Evolutionary conservation across 1,140 invertebrate genomes (phyloP).

Genomic region (Triops cancriformis): DNA sequence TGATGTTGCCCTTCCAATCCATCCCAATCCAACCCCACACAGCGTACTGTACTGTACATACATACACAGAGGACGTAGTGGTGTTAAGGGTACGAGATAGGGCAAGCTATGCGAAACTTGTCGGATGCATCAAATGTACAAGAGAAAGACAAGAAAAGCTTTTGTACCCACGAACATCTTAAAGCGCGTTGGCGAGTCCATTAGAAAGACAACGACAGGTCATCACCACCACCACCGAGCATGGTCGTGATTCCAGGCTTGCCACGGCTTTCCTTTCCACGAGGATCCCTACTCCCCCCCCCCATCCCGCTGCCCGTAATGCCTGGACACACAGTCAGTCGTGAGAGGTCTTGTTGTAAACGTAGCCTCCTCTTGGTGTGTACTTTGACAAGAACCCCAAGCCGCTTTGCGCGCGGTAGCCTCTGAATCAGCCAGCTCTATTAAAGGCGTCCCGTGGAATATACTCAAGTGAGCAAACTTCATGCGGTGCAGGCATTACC

Average conservation of each 20-base stretch:
- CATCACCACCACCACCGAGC: background rate
- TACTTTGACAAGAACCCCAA: conserved; percentile 3
- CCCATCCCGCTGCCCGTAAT: too few relatives aligned
- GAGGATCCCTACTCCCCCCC: too few relatives aligned
- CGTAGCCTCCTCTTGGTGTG: background rate
- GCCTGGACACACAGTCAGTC: too few relatives aligned
- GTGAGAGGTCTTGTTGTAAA: background rate
- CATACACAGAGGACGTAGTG: too few relatives aligned
- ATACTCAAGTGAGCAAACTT: conserved; percentile 8
- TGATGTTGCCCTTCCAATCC: background rate
- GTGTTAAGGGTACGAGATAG: too few relatives aligned
- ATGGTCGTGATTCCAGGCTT: background rate
- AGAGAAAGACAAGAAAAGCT: too few relatives aligned
- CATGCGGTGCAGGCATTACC: conserved; percentile 11
- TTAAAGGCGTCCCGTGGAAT: conserved; percentile 5
- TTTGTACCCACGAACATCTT: background rate
- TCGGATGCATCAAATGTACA: too few relatives aligned
- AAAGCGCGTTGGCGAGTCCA: background rate
- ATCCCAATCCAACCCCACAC: too few relatives aligned
- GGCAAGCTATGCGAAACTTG: too few relatives aligned
- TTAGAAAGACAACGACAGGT: background rate
- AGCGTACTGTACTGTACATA: too few relatives aligned
- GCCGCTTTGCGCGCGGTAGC: background rate
- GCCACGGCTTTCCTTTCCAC: background rate
- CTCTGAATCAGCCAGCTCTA: conserved; percentile 5